Evolutionary conservation across 2,113 vertebrate species (phyloP).

Genomic region (Callorhinus ursinus): DNA sequence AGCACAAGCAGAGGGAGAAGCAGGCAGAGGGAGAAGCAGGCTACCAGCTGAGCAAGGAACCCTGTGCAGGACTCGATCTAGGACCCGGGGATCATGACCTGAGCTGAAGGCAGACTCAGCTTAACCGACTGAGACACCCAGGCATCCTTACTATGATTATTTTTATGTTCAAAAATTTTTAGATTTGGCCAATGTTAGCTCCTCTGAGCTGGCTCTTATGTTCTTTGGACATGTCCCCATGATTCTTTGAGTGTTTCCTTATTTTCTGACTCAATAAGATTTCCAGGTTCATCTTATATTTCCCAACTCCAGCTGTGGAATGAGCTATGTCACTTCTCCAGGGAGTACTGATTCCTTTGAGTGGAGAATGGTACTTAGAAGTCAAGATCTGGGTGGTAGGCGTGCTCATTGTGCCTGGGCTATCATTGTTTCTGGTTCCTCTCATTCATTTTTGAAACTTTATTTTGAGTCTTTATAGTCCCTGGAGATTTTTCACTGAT

Average conservation of each 20-base stretch:
- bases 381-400: not conserved
- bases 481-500: conserved; percentile 1
- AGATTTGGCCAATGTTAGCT: not conserved
- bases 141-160: not conserved
- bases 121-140: too few relatives aligned
- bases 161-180: not conserved
- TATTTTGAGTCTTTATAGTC: not conserved
- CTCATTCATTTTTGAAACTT: not conserved
- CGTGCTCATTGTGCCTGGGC: not conserved
- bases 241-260: not conserved
- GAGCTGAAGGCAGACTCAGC: too few relatives aligned
- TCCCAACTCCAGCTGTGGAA: not conserved
- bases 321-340: not conserved
- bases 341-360: not conserved
- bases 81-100: too few relatives aligned
- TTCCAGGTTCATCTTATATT: not conserved
- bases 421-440: not conserved
- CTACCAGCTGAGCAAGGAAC: too few relatives aligned
- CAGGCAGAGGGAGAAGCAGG: too few relatives aligned
- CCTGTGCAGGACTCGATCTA: too few relatives aligned
- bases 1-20: too few relatives aligned
- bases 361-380: not conserved
- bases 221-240: not conserved
- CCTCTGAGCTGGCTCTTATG: not conserved
- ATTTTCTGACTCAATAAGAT: not conserved